Conservation (phyloP, 1,140 invertebrate species). For the Bathynomus jamesi region DNA sequence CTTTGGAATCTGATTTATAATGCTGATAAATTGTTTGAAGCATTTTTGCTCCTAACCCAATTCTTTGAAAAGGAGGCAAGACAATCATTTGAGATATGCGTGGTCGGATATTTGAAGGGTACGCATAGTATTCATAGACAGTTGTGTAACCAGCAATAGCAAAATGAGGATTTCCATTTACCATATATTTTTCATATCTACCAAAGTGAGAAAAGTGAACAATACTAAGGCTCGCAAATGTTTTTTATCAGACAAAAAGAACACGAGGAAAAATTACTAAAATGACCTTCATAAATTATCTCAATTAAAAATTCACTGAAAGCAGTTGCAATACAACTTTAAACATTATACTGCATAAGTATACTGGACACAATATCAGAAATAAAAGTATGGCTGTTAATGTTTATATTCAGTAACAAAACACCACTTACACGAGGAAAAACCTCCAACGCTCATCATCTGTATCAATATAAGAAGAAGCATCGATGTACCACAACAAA, state of each 20-base stretch:
- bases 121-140: slow-evolving; percentile 91
- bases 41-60: slow-evolving; percentile 70
- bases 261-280: no score
- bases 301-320: no score
- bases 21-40: slow-evolving; percentile 69
- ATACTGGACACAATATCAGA: not conserved
- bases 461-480: slow-evolving; percentile 80
- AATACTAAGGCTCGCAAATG: not conserved
- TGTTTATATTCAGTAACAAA: no score
- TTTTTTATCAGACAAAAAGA: no score
- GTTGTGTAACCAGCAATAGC: slow-evolving; percentile 79
- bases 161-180: slow-evolving; percentile 57
- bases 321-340: no score
- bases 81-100: slow-evolving; percentile 86
- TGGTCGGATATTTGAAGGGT: slow-evolving; percentile 74
- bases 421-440: slow-evolving; percentile 82
- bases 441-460: slow-evolving; percentile 88
- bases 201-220: slow-evolving; percentile 20
- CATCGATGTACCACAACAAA: slow-evolving; percentile 91
- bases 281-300: no score
- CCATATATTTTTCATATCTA: slow-evolving; percentile 74
- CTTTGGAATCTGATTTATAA: slow-evolving; percentile 58
- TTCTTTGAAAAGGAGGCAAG: slow-evolving; percentile 77
- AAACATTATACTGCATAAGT: no score
- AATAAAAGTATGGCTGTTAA: no score